These are phyloP conservation scores for Cottus gobio DNA, from an alignment of 2,113 vertebrate genomes.

Conservation along the genomic window DNA sequence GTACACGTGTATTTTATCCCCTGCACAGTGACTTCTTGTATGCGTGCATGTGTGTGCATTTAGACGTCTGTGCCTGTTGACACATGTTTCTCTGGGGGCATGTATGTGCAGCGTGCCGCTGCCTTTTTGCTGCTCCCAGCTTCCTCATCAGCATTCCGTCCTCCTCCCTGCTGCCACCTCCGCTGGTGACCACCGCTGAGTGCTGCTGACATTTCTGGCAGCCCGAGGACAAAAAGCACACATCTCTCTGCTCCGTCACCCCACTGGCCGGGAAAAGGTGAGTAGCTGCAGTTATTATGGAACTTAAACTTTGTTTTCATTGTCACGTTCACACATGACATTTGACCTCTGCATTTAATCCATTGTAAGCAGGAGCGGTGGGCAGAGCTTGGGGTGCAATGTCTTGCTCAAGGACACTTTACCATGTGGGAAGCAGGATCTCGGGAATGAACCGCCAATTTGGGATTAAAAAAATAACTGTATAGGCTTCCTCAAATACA, in stretches of 20 bases:
- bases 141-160: slow-evolving; percentile 63
- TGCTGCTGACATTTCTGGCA: slow-evolving; percentile 71
- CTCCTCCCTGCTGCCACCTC: slow-evolving; percentile 36
- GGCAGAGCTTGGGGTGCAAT: neutral
- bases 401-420: neutral
- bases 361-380: neutral
- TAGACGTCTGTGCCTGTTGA: slow-evolving; percentile 12
- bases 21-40: neutral
- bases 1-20: slow-evolving; percentile 7
- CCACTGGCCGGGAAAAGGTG: slow-evolving; percentile 36
- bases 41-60: neutral
- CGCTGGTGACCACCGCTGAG: slow-evolving; percentile 47
- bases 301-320: neutral
- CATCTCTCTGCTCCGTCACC: slow-evolving; percentile 35
- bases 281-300: slow-evolving; percentile 34
- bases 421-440: neutral
- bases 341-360: neutral
- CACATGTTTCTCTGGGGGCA: neutral
- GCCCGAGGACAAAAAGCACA: slow-evolving; percentile 55
- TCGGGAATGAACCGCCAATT: neutral
- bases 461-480: neutral
- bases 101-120: slow-evolving; percentile 12
- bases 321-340: neutral
- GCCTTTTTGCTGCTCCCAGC: slow-evolving; percentile 27
- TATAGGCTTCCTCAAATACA: slow-evolving; percentile 19